Conservation (phyloP, 2,888 invertebrate genomes). For the Sycophila texana region DNA sequence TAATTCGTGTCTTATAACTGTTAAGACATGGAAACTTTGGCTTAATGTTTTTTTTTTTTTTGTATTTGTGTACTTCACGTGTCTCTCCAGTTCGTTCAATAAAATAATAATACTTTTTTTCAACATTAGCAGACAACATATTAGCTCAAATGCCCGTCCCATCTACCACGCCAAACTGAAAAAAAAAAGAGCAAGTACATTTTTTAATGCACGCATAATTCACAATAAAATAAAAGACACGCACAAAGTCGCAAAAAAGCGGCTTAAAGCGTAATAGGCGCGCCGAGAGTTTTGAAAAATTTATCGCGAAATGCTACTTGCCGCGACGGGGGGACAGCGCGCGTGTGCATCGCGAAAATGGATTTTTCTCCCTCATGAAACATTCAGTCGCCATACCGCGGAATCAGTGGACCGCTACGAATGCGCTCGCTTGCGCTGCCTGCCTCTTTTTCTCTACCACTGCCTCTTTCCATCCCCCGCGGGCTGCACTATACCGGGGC, state of each 20-base stretch:
- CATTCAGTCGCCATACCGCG: conserved; percentile 57
- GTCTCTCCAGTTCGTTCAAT: conserved; percentile 15
- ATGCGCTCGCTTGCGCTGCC: not conserved
- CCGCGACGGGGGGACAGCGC: not conserved
- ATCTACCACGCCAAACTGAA: too few species aligned
- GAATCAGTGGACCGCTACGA: conserved; percentile 52
- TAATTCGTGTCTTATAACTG: too few species aligned
- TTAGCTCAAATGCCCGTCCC: too few species aligned
- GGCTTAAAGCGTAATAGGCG: too few species aligned
- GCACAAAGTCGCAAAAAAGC: too few species aligned
- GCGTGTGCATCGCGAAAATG: conserved; percentile 55
- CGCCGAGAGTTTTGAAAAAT: conserved; percentile 48
- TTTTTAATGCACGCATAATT: too few species aligned
- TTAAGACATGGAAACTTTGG: too few species aligned
- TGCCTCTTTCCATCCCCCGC: too few species aligned
- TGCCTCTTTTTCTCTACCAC: not conserved
- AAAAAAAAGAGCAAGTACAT: too few species aligned
- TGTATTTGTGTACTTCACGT: too few species aligned
- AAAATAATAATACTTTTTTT: not conserved
- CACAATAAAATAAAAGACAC: too few species aligned
- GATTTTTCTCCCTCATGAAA: conserved; percentile 60
- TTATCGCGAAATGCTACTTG: conserved; percentile 46
- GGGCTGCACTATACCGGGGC: not conserved
- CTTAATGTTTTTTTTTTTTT: too few species aligned
- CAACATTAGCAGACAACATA: not conserved